Evolutionary conservation across 2,888 invertebrate species (phyloP), one percentile per base, ranked within the genome.

Genomic region (Melanostoma scalare): DNA sequence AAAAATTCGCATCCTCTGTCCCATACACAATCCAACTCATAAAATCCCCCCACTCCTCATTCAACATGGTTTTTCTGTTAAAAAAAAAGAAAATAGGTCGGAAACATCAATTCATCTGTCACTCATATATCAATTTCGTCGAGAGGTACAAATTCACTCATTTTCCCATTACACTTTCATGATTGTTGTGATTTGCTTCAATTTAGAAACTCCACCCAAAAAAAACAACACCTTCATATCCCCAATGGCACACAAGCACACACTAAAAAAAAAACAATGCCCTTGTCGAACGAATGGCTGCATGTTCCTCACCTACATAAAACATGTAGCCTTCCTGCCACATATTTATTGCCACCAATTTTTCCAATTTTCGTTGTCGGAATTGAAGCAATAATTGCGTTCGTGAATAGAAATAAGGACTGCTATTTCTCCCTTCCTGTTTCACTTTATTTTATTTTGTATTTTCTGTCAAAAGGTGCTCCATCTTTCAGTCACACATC

Each of bases 161-260:
- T 74, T 84, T 84, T 53, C 78, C 58, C 78, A 84, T 84, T 78
- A 78, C 71, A 75, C 69, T 63, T 58, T 74, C 58, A 58, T 71
- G 78, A 73, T 78, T 84, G 74, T 73, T 84, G 78, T 84, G 78
- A 84, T 84, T 84, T 84, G 73, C 77, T 55, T 67, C 73, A 61
- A n/a, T 48, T 38, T 33, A 6, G 3, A 3, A 56, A 10, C 20
- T 55, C 9, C 63, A 8, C 6, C 55, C 63, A 6, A 6, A 0
- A 48, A 9, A 36, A 9, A n/a, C n/a, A 10, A 8, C 5, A 33
- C 33, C n/a, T 2, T 5, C 1, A 46, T 33, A 20, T 20, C 20
- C 20, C 20, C 20, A 20, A 20, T 20, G 20, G 20, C 20, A 0
- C 20, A 4, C 9, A 0, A 6, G 38, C 6, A 20, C 6, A 4